phyloP scores from a whole-genome alignment of 2,113 vertebrate genomes.

The Hippocampus comes region DNA sequence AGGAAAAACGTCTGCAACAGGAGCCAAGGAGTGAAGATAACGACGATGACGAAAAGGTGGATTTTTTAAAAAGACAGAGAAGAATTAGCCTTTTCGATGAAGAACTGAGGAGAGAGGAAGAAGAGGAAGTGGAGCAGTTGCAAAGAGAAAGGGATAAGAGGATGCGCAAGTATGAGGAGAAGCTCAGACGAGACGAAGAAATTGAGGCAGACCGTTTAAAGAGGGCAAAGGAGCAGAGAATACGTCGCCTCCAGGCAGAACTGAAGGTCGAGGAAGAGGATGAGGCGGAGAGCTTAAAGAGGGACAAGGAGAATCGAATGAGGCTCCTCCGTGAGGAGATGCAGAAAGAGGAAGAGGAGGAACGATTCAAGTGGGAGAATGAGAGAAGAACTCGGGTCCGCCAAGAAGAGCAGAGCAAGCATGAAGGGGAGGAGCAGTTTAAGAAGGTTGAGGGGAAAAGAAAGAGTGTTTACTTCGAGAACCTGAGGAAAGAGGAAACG shows the following conservation, averaged over 20 bases:
- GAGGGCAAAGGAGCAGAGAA: constrained; percentile 1
- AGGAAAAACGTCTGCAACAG: neutral
- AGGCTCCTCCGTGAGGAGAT: constrained; percentile 19
- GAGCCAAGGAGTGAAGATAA: neutral
- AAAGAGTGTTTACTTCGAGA: constrained; percentile 27
- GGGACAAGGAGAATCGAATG: constrained; percentile 7
- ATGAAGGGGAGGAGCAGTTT: constrained; percentile 7
- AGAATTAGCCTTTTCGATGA: neutral
- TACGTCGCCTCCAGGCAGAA: constrained; percentile 5
- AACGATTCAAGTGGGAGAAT: constrained; percentile 1
- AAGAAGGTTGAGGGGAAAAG: constrained; percentile 9
- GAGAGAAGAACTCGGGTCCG: neutral
- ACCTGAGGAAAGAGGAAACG: constrained; percentile 51
- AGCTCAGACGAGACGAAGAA: neutral
- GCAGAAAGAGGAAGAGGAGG: neutral
- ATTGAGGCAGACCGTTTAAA: neutral
- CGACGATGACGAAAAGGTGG: neutral
- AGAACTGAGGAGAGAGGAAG: neutral
- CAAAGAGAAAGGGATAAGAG: neutral
- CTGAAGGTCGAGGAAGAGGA: constrained; percentile 4
- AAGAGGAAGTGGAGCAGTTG: neutral
- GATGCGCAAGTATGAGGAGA: neutral
- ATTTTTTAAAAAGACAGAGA: neutral
- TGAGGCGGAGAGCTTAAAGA: neutral
- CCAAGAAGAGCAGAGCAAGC: neutral